A percentile compares a stretch with the other conserved stretches of the same genome.
Evolutionary conservation across 2,797 vertebrate species (phyloP).

Genomic region (Ispidina lecontei): DNA sequence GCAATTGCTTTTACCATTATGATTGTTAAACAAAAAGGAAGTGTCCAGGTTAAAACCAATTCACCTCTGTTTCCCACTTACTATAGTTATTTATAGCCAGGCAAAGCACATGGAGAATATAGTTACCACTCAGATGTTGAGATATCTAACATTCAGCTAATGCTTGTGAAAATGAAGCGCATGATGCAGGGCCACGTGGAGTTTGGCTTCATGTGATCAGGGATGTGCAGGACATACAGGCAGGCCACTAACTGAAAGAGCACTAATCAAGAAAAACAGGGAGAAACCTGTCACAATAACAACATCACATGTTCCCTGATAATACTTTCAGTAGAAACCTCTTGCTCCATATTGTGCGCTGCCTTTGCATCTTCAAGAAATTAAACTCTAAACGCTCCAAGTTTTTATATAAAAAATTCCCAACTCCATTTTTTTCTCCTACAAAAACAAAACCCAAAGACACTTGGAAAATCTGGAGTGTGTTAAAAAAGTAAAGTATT

Average conservation of each 20-base stretch:
- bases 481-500: not conserved
- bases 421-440: not conserved
- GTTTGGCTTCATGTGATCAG: conserved; percentile 37
- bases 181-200: conserved; percentile 6
- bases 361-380: not conserved
- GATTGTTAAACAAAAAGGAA: conserved; percentile 47
- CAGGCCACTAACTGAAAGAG: conserved; percentile 46
- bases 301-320: conserved; percentile 16
- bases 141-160: conserved; percentile 4
- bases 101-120: not conserved
- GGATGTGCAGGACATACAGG: conserved; percentile 21
- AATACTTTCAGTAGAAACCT: not conserved
- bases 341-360: rapidly evolving
- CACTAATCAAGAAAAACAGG: conserved; percentile 37
- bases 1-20: not conserved
- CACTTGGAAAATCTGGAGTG: not conserved
- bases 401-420: not conserved
- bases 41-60: conserved; percentile 18
- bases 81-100: conserved; percentile 11
- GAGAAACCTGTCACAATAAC: conserved; percentile 39
- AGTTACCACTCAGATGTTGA: conserved; percentile 3
- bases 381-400: not conserved
- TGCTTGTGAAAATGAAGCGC: not conserved
- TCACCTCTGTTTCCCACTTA: conserved; percentile 41
- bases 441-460: not conserved